Evolutionary conservation across 64 coral and sea anemone genomes (phyloP).

Genomic region (Pocillopora verrucosa): DNA sequence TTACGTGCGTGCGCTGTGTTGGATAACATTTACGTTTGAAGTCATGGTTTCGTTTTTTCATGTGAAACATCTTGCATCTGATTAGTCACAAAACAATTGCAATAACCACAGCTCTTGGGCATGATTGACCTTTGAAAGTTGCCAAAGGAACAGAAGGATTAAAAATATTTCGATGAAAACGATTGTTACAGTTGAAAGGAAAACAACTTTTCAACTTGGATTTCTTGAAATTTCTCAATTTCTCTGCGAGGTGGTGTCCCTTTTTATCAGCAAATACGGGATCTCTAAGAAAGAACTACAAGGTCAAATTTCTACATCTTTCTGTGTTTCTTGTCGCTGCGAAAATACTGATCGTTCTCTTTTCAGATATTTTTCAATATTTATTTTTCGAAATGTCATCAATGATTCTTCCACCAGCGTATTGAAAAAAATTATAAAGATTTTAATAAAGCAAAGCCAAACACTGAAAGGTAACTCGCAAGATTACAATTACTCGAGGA

Average conservation of each 20-base stretch:
- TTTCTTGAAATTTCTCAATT: too few species aligned
- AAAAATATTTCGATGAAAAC: not conserved
- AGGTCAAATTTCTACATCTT: not conserved
- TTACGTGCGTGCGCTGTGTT: not conserved
- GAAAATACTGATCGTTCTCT: not conserved
- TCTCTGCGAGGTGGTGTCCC: not conserved
- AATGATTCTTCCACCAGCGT: too few species aligned
- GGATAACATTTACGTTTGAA: not conserved
- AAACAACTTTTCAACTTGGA: not conserved
- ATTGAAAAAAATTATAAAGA: too few species aligned
- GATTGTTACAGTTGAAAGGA: not conserved
- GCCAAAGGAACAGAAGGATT: too few species aligned
- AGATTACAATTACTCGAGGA: too few species aligned
- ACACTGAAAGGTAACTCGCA: too few species aligned
- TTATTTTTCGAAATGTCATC: not conserved
- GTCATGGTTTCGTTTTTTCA: conserved; percentile 40
- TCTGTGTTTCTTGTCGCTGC: not conserved
- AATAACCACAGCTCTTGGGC: not conserved
- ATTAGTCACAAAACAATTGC: not conserved
- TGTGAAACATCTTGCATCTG: conserved; percentile 11
- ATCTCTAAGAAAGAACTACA: not conserved
- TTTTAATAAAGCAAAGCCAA: too few species aligned
- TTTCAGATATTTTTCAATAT: not conserved
- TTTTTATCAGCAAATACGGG: not conserved
- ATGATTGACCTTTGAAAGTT: too few species aligned